Conservation (phyloP, 2,888 invertebrate species). For the Sphaeridia pumilis region DNA sequence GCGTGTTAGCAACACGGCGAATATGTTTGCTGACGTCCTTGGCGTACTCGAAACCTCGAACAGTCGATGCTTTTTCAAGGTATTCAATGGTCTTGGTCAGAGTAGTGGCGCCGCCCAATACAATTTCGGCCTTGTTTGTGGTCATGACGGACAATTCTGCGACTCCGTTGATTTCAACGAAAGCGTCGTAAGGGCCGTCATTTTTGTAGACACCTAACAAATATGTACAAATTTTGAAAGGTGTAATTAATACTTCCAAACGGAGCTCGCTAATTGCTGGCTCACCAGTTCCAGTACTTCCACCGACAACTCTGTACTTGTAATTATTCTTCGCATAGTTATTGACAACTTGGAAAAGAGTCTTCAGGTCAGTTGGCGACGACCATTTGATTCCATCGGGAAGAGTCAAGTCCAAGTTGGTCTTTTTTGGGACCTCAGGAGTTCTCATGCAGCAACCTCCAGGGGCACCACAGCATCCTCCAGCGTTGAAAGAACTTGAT, state of each 20-base stretch:
- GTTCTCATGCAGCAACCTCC: not conserved
- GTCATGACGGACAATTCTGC: constrained; percentile 44
- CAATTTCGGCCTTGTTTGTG: constrained; percentile 40
- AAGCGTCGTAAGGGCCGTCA: constrained; percentile 43
- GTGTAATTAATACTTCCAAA: not conserved
- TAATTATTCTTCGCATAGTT: constrained; percentile 2
- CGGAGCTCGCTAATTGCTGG: not conserved
- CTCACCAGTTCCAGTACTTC: constrained; percentile 63
- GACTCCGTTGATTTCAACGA: constrained; percentile 54
- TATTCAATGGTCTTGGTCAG: constrained; percentile 47
- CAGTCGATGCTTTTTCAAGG: constrained; percentile 21
- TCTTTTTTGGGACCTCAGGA: not conserved
- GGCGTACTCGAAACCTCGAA: constrained; percentile 49
- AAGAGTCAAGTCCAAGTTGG: not conserved
- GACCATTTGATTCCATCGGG: constrained; percentile 23
- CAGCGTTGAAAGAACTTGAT: not conserved
- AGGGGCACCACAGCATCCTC: not conserved
- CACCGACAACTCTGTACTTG: constrained; percentile 52
- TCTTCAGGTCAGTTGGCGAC: constrained; percentile 16
- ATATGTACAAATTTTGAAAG: not conserved
- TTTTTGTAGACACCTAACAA: constrained; percentile 43
- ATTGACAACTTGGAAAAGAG: constrained; percentile 11
- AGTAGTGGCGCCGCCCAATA: constrained; percentile 49
- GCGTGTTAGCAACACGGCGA: constrained; percentile 56
- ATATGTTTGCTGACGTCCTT: constrained; percentile 50